Conservation (phyloP, 1,140 invertebrate species). For the Lysiphlebus fabarum region DNA sequence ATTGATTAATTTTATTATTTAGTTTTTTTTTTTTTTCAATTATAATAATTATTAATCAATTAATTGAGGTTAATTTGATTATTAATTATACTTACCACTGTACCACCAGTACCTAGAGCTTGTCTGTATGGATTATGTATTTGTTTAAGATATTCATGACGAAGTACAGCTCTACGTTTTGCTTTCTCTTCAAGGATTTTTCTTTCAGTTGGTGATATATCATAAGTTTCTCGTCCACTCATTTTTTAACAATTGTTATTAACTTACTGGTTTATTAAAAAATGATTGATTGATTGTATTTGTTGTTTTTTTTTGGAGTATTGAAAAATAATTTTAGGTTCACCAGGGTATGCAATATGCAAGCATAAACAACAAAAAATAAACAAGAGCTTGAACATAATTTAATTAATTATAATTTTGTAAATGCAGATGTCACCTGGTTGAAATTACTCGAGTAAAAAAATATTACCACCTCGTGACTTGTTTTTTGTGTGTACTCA, state of each 20-base stretch:
- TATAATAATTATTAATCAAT: neutral
- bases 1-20: neutral
- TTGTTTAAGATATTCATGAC: constrained; percentile 69
- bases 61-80: constrained; percentile 17
- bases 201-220: constrained; percentile 35
- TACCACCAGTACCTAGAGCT: constrained; percentile 54
- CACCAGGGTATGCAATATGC: no score
- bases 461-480: no score
- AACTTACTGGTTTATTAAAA: no score
- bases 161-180: constrained; percentile 56
- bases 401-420: no score
- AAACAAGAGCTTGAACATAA: no score
- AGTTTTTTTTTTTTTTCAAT: neutral
- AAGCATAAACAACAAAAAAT: no score
- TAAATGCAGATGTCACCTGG: no score
- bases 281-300: no score
- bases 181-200: constrained; percentile 58
- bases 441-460: no score
- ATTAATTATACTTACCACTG: constrained; percentile 57
- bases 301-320: no score
- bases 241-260: constrained; percentile 18
- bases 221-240: constrained; percentile 27
- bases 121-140: constrained; percentile 63
- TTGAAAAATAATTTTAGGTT: no score
- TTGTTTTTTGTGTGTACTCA: no score